Evolutionary conservation across 2,797 vertebrate species (phyloP), one percentile per base, ranked within the genome.

Genomic region (Allenopithecus nigroviridis): DNA sequence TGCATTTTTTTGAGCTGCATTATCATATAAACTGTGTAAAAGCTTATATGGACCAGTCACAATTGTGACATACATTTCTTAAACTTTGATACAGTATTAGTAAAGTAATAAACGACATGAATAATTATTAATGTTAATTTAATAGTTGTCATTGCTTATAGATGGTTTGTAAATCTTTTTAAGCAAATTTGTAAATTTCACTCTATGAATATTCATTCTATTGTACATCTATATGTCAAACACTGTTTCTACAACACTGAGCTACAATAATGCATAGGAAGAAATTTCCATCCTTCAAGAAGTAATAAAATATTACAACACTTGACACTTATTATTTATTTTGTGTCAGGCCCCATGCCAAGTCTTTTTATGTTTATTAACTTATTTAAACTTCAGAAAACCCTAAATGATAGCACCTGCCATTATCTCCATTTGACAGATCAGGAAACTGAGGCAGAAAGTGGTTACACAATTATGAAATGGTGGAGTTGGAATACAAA

Each of bases 381-480:
- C 46, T 96, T 30, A 61, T 61, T 91, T 76, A 50, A 78, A 79
- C 21, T 22, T 96, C 55, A 89, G 79, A 89, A 96, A 94, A 89
- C 12, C 19, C n/a, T 53, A 9, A 28, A 7, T 80, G 43, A 36
- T 70, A 86, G 19, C 12, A 50, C 33, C 10, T 84, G 5, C 41
- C 48, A 39, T 75, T 89, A 84, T 92, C 24, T 39, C 76, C 46
- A 75, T n/a, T 93, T 85, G 94, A 46, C 24, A 83, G 46, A 53
- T 22, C 36, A 55, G 76, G 22, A 94, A 87, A 96, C 36, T 61
- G 68, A 94, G 87, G 36, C 75, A 68, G 28, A 87, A n/a, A 0
- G 2, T 53, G 5, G 11, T 61, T 85, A 43, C 24, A 36, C 12
- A 75, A 14, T 28, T 80, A 30, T 5, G 3, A 48, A 64, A 75